Evolutionary conservation across 1,140 invertebrate genomes (phyloP).

Genomic region (Caenorhabditis elegans): WBcel235 BX284602.5:8944001-8944500

Average conservation of each 20-base stretch:
- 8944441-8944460: conserved; percentile 39
- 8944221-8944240: conserved; percentile 37
- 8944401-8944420: conserved; percentile 38
- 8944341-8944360: conserved; percentile 22
- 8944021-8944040: conserved; percentile 15
- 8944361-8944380: conserved; percentile 1
- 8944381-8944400: conserved; percentile 33
- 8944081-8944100: conserved; percentile 33
- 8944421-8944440: conserved; percentile 37
- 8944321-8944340: background rate
- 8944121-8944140: no score
- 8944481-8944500: conserved; percentile 24
- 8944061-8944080: conserved; percentile 16
- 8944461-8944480: conserved; percentile 31
- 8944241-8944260: conserved; percentile 34
- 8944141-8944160: no score
- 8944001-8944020: conserved; percentile 25
- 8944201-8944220: conserved; percentile 6
- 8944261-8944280: background rate
- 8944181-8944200: no score
- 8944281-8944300: background rate
- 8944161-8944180: no score
- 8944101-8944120: no score
- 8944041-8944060: conserved; percentile 22
- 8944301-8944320: conserved; percentile 29